phyloP scores from a whole-genome alignment of 2,113 vertebrate genomes.

The Mirza zaza region DNA sequence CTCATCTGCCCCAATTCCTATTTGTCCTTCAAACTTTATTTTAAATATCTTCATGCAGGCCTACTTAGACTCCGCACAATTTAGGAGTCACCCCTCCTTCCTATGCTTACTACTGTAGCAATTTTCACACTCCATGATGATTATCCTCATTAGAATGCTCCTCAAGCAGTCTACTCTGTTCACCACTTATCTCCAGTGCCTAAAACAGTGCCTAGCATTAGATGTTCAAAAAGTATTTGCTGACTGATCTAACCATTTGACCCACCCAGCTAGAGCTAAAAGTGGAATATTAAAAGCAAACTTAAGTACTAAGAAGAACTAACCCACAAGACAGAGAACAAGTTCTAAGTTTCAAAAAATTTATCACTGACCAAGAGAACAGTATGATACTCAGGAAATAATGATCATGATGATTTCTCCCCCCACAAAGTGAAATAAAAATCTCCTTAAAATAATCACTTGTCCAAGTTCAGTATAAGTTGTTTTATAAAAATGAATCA shows the following conservation, averaged over 20 bases:
- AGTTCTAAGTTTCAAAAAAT: constrained; percentile 12
- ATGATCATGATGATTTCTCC: neutral
- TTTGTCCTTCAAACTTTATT: neutral
- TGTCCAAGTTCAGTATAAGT: neutral
- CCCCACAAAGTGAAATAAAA: constrained; percentile 19
- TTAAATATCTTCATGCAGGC: neutral
- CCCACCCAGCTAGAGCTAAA: constrained; percentile 30
- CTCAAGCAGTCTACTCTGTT: neutral
- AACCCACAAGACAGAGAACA: constrained; percentile 34
- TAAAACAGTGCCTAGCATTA: constrained; percentile 7
- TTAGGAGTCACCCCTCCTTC: neutral
- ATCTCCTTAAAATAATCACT: neutral
- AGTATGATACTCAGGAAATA: neutral
- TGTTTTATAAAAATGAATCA: constrained; percentile 20
- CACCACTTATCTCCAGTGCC: neutral
- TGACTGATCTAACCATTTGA: constrained; percentile 39
- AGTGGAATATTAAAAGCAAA: constrained; percentile 50
- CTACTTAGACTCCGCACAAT: neutral
- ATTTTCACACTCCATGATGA: neutral
- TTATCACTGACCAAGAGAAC: neutral
- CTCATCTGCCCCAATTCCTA: neutral
- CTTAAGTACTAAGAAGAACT: neutral
- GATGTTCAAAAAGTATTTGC: constrained; percentile 60
- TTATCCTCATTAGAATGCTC: neutral
- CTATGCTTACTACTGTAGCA: neutral